Conservation (phyloP, 2,888 invertebrate species). For the Salticus scenicus region DNA sequence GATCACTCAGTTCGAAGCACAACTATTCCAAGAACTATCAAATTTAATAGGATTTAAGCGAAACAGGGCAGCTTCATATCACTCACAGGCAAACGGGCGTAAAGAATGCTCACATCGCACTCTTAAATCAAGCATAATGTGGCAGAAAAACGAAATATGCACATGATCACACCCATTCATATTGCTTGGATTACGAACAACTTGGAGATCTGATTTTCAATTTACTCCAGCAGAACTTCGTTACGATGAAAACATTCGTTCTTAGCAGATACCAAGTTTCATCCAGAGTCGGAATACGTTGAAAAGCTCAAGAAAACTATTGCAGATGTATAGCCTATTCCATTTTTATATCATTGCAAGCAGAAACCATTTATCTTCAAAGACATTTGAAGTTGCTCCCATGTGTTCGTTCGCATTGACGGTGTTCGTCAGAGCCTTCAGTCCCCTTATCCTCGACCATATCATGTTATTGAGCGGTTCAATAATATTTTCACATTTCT, state of each 20-base stretch:
- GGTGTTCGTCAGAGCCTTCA: not conserved
- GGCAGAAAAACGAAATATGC: not conserved
- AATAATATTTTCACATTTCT: not conserved
- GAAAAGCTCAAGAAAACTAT: not conserved
- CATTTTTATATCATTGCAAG: not conserved
- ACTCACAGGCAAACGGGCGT: not conserved
- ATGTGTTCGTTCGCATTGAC: not conserved
- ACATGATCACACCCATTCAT: not conserved
- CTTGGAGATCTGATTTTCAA: not conserved
- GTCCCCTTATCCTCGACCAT: not conserved
- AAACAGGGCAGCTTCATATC: conserved; percentile 2
- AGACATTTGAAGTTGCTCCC: not conserved
- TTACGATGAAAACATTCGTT: conserved; percentile 13
- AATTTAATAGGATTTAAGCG: conserved; percentile 7
- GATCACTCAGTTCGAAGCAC: too few species aligned
- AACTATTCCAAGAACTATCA: too few species aligned
- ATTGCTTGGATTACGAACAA: not conserved
- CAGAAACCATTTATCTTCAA: too few species aligned
- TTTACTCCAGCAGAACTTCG: not conserved
- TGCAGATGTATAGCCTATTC: not conserved
- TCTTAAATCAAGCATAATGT: not conserved
- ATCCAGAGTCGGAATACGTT: not conserved
- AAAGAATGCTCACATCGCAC: not conserved
- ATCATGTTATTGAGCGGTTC: not conserved
- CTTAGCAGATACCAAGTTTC: not conserved